Evolutionary conservation across 37 sponge, comb jelly and placozoan genomes (phyloP).

Genomic region (Ephydatia muelleri): DNA sequence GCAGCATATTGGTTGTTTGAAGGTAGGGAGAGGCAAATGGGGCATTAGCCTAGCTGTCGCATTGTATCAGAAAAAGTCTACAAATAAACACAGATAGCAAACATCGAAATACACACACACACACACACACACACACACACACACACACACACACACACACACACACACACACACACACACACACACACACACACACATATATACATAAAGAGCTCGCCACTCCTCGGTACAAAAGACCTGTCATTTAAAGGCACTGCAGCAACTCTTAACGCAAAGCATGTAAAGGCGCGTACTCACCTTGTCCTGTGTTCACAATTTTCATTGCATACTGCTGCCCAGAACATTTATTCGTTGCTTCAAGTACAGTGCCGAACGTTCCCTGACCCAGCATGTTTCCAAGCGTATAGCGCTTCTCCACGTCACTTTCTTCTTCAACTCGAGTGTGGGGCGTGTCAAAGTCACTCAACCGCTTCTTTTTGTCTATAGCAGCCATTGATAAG

Average conservation of each 20-base stretch:
- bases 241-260: no score
- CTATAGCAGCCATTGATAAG: not conserved
- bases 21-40: not conserved
- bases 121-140: not conserved
- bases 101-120: not conserved
- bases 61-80: no score
- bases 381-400: conserved; percentile 78
- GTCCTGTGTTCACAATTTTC: conserved; percentile 91
- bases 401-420: conserved; percentile 59
- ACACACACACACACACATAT: not conserved
- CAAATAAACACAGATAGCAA: not conserved
- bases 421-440: conserved; percentile 72
- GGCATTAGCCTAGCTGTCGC: no score
- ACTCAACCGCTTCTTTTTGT: not conserved
- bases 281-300: conserved; percentile 72
- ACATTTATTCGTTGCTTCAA: conserved; percentile 55
- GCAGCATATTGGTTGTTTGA: not conserved
- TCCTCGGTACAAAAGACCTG: no score
- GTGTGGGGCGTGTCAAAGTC: conserved; percentile 26
- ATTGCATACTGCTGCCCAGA: conserved; percentile 74
- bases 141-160: conserved; percentile 5
- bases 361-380: conserved; percentile 88
- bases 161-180: conserved; percentile 17
- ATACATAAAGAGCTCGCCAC: conserved; percentile 3
- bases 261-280: no score